Conservation (phyloP, 2,888 invertebrate genomes). For the Tribolium freemani region DNA sequence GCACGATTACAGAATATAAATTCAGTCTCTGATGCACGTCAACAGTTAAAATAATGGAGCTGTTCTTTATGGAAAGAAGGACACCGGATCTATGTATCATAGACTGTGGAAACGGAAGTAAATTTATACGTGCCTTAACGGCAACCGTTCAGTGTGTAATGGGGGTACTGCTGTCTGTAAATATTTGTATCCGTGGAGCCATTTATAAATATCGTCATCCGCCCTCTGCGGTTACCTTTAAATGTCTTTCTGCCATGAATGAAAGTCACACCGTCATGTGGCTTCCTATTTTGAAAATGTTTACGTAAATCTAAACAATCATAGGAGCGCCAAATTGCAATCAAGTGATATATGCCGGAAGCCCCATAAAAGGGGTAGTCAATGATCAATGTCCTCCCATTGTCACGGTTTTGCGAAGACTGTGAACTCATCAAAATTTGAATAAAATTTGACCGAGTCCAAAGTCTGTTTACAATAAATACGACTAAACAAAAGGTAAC, state of each 20-base stretch:
- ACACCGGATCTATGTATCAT: constrained; percentile 33
- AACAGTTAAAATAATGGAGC: constrained; percentile 10
- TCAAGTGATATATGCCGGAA: background rate
- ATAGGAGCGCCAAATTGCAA: background rate
- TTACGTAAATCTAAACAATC: background rate
- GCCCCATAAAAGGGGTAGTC: background rate
- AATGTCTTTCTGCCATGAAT: background rate
- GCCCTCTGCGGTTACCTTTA: constrained; percentile 8
- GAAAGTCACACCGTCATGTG: background rate
- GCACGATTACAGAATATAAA: constrained; percentile 10
- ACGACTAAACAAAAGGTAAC: constrained; percentile 25
- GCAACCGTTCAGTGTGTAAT: constrained; percentile 42
- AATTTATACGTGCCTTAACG: constrained; percentile 43
- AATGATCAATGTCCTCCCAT: background rate
- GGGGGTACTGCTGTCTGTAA: constrained; percentile 32
- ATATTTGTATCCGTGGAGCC: constrained; percentile 36
- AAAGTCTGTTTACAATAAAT: constrained; percentile 18
- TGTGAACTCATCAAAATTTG: background rate
- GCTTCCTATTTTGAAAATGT: background rate
- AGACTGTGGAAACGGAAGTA: constrained; percentile 40
- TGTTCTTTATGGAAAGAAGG: constrained; percentile 26
- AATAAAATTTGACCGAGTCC: background rate
- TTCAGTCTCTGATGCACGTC: constrained; percentile 3
- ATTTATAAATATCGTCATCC: constrained; percentile 22
- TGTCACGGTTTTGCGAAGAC: background rate